Evolutionary conservation across 92 coral and sea anemone species (phyloP).

Genomic region (Porites rus): DNA sequence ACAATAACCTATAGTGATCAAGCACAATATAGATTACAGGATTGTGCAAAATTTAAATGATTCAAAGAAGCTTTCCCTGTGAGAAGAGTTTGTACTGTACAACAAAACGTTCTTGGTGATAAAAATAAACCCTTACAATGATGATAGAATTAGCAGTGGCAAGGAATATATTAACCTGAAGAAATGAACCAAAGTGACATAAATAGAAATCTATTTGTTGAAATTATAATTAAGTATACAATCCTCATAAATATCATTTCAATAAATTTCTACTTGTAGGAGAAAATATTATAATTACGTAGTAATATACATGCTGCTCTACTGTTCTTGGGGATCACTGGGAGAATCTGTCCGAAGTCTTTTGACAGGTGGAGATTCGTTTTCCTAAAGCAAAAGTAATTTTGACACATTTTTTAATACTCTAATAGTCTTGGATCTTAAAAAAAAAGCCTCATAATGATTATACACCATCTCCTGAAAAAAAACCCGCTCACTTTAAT

Average conservation of each 20-base stretch:
- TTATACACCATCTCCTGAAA: no score
- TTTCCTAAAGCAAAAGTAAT: conserved; percentile 10
- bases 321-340: conserved; percentile 15
- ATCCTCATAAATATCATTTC: conserved; percentile 15
- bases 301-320: background rate
- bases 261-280: conserved; percentile 16
- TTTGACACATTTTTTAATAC: no score
- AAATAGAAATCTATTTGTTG: conserved; percentile 34
- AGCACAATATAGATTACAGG: background rate
- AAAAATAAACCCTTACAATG: no score
- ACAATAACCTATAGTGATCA: background rate
- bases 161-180: no score
- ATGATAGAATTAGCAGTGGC: no score
- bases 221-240: background rate
- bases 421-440: no score
- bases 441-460: no score
- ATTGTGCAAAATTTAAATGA: background rate
- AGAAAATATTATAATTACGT: background rate
- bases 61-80: background rate
- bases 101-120: no score
- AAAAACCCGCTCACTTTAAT: no score
- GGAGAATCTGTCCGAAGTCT: conserved; percentile 27
- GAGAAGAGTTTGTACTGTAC: background rate
- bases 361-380: conserved; percentile 33
- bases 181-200: background rate